These are phyloP conservation scores for Loxodonta africana DNA, from an alignment of 2,113 vertebrate species.

Conservation along the genomic window DNA sequence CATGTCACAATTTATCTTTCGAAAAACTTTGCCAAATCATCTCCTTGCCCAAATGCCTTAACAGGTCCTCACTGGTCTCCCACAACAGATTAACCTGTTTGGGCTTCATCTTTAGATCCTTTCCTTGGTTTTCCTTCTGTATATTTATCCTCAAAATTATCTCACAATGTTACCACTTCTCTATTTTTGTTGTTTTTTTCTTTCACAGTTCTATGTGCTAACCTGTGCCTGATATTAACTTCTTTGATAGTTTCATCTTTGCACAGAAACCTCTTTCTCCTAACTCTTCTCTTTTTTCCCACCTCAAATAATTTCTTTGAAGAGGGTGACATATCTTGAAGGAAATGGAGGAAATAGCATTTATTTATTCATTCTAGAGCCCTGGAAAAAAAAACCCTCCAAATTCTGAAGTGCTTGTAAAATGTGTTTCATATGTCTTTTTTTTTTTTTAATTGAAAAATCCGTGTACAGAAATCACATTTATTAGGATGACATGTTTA, in stretches of 20 bases:
- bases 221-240: background rate
- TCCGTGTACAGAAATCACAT: background rate
- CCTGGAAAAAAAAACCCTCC: background rate
- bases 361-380: background rate
- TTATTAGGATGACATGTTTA: conserved; percentile 48
- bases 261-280: background rate
- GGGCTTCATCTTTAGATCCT: background rate
- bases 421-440: conserved; percentile 1
- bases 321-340: background rate
- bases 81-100: background rate
- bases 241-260: conserved; percentile 28
- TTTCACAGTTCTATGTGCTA: background rate
- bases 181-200: conserved; percentile 12
- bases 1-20: background rate
- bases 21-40: background rate
- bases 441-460: conserved; percentile 51
- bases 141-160: background rate
- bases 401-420: background rate
- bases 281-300: conserved; percentile 5
- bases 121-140: conserved; percentile 7
- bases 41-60: background rate
- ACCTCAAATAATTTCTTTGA: conserved; percentile 54
- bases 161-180: background rate
- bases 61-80: background rate
- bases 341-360: conserved; percentile 33